Base-by-base conservation (phyloP, 1,140 invertebrate species). In the Caenorhabditis briggsae region DNA sequence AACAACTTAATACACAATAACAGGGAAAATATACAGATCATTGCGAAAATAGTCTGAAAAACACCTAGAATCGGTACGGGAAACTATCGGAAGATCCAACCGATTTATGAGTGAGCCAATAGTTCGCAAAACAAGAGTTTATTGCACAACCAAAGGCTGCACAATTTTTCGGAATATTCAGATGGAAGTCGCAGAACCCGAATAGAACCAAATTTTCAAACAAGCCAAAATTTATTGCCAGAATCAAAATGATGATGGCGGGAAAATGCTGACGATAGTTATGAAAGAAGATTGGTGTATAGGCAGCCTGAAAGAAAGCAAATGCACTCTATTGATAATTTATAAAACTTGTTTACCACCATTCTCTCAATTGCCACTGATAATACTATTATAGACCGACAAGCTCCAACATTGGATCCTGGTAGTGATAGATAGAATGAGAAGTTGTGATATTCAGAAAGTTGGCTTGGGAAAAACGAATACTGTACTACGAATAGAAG, bases 101-200 rank as follows among this genome's bases (percentile, higher is more conserved):
- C 70, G 46, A 6, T 23, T 53, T 78, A 50, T 78, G 43, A 50
- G 43, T 50, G n/a, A n/a, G 23, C 70, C 70, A 78, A 23, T 78
- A 78, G 1, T 6, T 20, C 9, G 23, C 25, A n/a, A 78, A 78
- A 53, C 70, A 78, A 7, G 5, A 5, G 18, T 78, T 78, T 25
- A 78, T 23, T 3, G 70, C 18, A 50, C 70, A 78, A 11, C 70
- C 70, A 7, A 78, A 41, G 8, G 46, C 70, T 8, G n/a, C 33
- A 23, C 70, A 78, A 23, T n/a, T 23, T 43, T 20, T 11, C 12
- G 46, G 70, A 78, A 78, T 78, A 23, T 1, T 43, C 2, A 78
- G 33, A 0, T 50, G 16, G 18, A 20, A 53, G 0, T 78, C n/a
- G 70, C 70, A 78, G 8, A 78, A 50, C 23, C 25, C 70, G 50